These are phyloP conservation scores for Mesodorylaimus sp. DNA, from an alignment of 2,888 invertebrate genomes.

Conservation along the genomic window DNA sequence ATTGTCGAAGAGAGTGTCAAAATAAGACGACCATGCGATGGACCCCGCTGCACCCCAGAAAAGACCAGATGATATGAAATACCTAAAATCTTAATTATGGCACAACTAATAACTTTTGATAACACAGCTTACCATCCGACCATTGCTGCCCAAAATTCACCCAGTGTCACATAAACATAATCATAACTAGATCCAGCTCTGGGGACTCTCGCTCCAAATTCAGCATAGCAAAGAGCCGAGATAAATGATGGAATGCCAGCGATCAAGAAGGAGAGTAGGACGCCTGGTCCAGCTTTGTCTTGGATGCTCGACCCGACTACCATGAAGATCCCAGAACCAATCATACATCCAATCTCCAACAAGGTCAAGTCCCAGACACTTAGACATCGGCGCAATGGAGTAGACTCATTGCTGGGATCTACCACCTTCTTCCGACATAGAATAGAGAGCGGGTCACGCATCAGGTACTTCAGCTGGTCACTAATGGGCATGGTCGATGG, in stretches of 20 bases:
- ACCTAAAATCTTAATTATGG: no score
- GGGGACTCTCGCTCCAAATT: conserved; percentile 45
- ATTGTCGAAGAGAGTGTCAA: conserved; percentile 30
- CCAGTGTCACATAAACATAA: conserved; percentile 86
- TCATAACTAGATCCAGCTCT: conserved; percentile 51
- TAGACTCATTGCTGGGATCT: no score
- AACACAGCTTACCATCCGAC: conserved; percentile 29
- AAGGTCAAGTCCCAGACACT: conserved; percentile 73
- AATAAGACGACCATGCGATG: conserved; percentile 35
- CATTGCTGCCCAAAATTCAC: conserved; percentile 81
- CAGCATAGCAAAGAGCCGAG: conserved; percentile 50
- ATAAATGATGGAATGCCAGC: conserved; percentile 64
- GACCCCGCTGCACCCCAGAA: conserved; percentile 39
- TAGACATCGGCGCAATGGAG: conserved; percentile 65
- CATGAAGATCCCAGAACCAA: conserved; percentile 82
- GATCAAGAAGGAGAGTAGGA: conserved; percentile 54
- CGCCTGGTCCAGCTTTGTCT: conserved; percentile 70
- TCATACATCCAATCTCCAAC: conserved; percentile 78
- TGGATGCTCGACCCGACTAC: conserved; percentile 51
- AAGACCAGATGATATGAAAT: no score
- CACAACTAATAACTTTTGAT: conserved; percentile 69
- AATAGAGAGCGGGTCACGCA: no score
- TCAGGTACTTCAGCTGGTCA: no score
- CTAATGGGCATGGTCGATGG: no score
- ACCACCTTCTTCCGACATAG: no score